These are phyloP conservation scores for Drosophila austrosaltans DNA, from an alignment of 2,888 invertebrate genomes.

Conservation along the genomic window DNA sequence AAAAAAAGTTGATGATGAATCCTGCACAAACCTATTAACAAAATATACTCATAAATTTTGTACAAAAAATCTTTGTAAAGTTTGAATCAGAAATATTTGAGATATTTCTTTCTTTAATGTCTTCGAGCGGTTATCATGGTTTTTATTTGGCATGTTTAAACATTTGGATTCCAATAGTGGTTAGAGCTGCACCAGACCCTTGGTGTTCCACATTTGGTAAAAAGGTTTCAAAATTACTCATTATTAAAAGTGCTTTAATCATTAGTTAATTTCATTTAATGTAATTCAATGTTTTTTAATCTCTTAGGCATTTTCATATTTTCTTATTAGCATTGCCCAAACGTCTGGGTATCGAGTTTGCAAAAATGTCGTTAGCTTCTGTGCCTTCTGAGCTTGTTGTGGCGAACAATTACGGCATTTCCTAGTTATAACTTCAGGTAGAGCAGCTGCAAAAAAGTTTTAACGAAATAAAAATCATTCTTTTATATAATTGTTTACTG, in stretches of 20 bases:
- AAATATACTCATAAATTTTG: no score
- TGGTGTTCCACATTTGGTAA: no score
- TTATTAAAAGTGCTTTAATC: constrained; percentile 6
- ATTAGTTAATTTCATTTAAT: constrained; percentile 11
- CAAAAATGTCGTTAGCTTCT: constrained; percentile 84
- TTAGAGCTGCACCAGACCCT: no score
- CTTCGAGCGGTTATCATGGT: no score
- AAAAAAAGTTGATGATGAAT: no score
- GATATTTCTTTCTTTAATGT: no score
- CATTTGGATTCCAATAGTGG: no score
- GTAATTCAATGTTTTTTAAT: neutral
- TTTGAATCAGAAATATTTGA: no score
- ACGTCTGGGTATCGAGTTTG: constrained; percentile 85
- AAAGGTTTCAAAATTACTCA: neutral
- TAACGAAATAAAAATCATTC: neutral
- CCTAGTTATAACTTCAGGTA: constrained; percentile 85
- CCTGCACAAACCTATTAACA: no score
- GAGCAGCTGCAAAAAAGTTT: constrained; percentile 54
- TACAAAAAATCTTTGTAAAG: no score
- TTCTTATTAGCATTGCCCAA: constrained; percentile 84
- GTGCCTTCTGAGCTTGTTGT: constrained; percentile 84
- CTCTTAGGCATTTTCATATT: constrained; percentile 79
- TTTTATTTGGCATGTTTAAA: no score
- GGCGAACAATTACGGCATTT: constrained; percentile 85
- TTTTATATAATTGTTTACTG: neutral